phyloP scores from a whole-genome alignment of 2,113 vertebrate species.

The Meriones unguiculatus region DNA sequence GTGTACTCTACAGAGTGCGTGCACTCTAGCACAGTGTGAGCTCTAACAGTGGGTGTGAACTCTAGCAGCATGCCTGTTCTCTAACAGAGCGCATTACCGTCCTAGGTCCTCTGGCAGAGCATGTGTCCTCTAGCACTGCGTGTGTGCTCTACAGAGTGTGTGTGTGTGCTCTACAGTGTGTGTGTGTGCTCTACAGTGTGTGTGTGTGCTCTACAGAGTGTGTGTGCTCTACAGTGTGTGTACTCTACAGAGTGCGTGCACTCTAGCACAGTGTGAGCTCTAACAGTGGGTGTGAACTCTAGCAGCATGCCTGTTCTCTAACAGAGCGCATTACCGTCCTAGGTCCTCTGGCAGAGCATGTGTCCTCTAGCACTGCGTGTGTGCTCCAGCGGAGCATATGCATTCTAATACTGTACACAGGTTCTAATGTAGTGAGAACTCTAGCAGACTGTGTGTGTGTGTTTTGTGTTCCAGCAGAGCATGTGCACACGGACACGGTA shows the following conservation, averaged over 20 bases:
- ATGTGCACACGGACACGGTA: too few species aligned
- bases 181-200: not conserved
- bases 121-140: not conserved
- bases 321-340: too few species aligned
- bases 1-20: not conserved
- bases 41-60: not conserved
- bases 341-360: not conserved
- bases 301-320: not conserved
- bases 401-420: not conserved
- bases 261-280: not conserved
- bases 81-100: not conserved
- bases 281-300: not conserved
- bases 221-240: too few species aligned
- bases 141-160: too few species aligned
- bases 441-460: not conserved
- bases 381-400: not conserved
- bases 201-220: too few species aligned
- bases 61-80: not conserved
- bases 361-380: accelerated
- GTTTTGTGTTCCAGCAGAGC: too few species aligned
- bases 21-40: not conserved
- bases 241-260: not conserved
- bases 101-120: too few species aligned
- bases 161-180: too few species aligned
- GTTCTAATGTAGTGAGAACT: not conserved